These are phyloP conservation scores for Tetramorium alpestre DNA, from an alignment of 1,140 invertebrate genomes.

Conservation along the genomic window DNA sequence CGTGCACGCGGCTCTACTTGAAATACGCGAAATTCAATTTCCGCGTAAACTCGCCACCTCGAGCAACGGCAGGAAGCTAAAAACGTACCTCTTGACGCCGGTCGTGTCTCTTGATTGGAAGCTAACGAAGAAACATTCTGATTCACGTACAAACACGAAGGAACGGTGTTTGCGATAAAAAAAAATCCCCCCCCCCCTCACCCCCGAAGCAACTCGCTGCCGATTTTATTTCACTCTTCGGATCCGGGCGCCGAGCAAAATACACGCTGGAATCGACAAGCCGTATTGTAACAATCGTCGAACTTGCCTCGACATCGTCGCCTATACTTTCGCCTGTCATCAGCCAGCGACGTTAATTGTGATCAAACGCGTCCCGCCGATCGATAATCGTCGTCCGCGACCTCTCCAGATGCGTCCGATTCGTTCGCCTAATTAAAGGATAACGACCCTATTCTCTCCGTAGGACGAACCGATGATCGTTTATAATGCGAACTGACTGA, in stretches of 20 bases:
- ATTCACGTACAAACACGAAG: constrained; percentile 50
- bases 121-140: constrained; percentile 59
- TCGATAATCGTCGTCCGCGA: constrained; percentile 61
- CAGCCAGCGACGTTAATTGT: constrained; percentile 61
- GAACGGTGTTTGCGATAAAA: constrained; percentile 42
- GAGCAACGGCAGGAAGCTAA: constrained; percentile 21
- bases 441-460: constrained; percentile 62
- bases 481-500: constrained; percentile 60
- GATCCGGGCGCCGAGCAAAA: background rate
- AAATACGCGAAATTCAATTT: constrained; percentile 56
- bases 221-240: constrained; percentile 37
- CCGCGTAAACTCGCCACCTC: constrained; percentile 26
- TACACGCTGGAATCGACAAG: background rate
- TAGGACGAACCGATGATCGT: constrained; percentile 26
- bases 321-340: constrained; percentile 24
- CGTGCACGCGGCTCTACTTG: constrained; percentile 45
- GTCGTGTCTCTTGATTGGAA: constrained; percentile 47
- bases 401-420: constrained; percentile 37
- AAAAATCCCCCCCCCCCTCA: background rate
- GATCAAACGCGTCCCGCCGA: constrained; percentile 60
- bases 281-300: constrained; percentile 51
- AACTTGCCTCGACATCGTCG: constrained; percentile 32
- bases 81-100: constrained; percentile 17
- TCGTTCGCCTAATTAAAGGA: constrained; percentile 65
- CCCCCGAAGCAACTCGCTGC: background rate